A percentile compares a stretch with the other conserved stretches of the same genome.
Conservation (phyloP, 2,113 vertebrate genomes). For the Piliocolobus tephrosceles region DNA sequence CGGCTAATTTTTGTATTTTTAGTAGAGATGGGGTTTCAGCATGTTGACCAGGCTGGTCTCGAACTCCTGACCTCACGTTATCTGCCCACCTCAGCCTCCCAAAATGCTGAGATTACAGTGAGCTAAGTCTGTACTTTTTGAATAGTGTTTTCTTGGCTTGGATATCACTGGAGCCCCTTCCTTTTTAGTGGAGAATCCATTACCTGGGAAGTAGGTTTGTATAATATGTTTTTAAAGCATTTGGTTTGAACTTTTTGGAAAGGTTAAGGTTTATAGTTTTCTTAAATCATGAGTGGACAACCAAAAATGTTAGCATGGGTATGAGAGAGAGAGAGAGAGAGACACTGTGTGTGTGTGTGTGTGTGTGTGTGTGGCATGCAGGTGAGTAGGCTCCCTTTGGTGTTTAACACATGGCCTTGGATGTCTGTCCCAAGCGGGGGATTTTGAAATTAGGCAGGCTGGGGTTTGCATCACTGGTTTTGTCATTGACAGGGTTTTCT, state of each 20-base stretch:
- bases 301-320: not conserved
- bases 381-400: not conserved
- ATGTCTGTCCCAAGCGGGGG: not conserved
- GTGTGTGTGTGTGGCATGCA: not conserved
- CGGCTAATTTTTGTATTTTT: too few species aligned
- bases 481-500: not conserved
- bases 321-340: too few species aligned
- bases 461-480: not conserved
- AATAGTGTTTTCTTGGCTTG: not conserved
- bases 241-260: not conserved
- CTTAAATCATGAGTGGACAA: not conserved
- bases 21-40: too few species aligned
- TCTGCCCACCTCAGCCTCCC: too few species aligned
- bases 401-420: not conserved
- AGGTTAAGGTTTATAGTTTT: not conserved
- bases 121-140: not conserved
- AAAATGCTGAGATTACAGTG: too few species aligned
- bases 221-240: not conserved
- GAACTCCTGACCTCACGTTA: too few species aligned
- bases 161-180: not conserved
- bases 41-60: too few species aligned
- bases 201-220: not conserved
- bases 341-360: not conserved
- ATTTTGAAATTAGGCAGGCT: not conserved
- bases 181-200: not conserved